Base-by-base conservation (phyloP, 2,113 vertebrate genomes). In the Procavia capensis region DNA sequence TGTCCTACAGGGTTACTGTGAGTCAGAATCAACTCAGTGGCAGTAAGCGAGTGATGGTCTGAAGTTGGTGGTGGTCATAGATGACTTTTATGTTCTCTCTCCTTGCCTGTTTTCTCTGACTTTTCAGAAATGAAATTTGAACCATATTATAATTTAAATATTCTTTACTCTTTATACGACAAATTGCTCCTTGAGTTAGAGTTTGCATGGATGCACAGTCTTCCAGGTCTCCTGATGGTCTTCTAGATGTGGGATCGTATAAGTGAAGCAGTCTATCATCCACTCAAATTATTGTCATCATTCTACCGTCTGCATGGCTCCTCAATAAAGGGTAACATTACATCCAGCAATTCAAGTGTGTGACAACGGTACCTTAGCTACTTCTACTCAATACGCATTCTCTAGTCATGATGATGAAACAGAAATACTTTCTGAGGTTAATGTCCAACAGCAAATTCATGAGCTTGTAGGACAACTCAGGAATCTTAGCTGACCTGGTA, bases 391-490 rank as follows among this genome's bases (percentile, higher is more conserved):
- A 14, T 61, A 83, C 10, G 39, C 72, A 78, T 74, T 96, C 22
- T 90, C 61, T 13, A 64, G 11, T 31, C 31, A 66, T 64, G 11
- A 39, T 3, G 6, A 79, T 80, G 25, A 86, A 59, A 79, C 5
- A 82, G 43, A 88, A 95, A 86, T 9, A 19, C 31, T n/a, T 93
- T 75, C n/a, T 57, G 85, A 36, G 45, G 34, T 82, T 86, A 72
- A 57, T 74, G 54, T 91, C 83, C 94, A 79, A 85, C 66, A 13
- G 31, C 45, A 43, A 84, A 64, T 66, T 81, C 84, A 86, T 85
- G 63, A 86, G 9, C 36, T 83, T 25, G 25, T 17, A 92, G 54
- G 64, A 78, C 89, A 75, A 5, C 81, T 91, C 36, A 79, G 68
- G 45, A 88, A 68, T 74, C 54, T 93, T 50, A 79, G 6, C 80